Percentiles rank a stretch among this genome's conserved stretches.
Evolutionary conservation across 2,113 vertebrate species (phyloP).

Genomic region (Oryctolagus cuniculus): mOryCun1.1 NC_091446.1:63856001-63856500

Average conservation of each 20-base stretch:
- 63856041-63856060: neutral
- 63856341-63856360: neutral
- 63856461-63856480: neutral
- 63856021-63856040: neutral
- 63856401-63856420: neutral
- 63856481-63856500: neutral
- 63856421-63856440: neutral
- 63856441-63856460: neutral
- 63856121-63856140: neutral
- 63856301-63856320: neutral
- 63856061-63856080: neutral
- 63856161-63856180: neutral
- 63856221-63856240: neutral
- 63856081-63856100: neutral
- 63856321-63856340: neutral
- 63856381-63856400: neutral
- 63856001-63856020: neutral
- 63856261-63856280: neutral
- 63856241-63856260: neutral
- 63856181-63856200: neutral
- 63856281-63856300: neutral
- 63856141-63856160: neutral
- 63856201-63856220: neutral
- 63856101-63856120: neutral
- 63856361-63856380: neutral